Conservation (phyloP, 1,140 invertebrate species). For the Leptinotarsa undecemlineata region DNA sequence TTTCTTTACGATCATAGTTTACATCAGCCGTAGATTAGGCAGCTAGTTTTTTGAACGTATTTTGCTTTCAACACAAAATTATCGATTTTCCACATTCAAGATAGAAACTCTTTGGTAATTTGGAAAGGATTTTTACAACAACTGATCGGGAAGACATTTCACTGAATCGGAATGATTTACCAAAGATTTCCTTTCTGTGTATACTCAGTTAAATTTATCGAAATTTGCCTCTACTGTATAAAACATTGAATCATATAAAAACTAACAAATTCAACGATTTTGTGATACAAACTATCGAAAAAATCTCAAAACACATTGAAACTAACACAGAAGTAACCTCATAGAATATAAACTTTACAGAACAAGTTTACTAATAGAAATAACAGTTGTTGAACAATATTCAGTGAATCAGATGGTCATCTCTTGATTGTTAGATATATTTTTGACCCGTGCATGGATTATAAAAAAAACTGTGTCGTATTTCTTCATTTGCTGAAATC, state of each 20-base stretch:
- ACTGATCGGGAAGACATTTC: slow-evolving; percentile 7
- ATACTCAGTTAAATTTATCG: slow-evolving; percentile 47
- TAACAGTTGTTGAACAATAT: too few relatives aligned
- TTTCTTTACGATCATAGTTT: slow-evolving; percentile 43
- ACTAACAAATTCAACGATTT: neutral
- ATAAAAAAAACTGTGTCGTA: too few relatives aligned
- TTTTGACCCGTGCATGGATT: too few relatives aligned
- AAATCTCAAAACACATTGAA: neutral
- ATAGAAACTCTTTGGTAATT: slow-evolving; percentile 27
- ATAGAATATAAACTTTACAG: slow-evolving; percentile 43
- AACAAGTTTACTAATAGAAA: slow-evolving; percentile 18
- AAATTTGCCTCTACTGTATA: neutral
- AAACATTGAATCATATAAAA: neutral
- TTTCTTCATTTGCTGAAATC: too few relatives aligned
- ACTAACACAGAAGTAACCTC: slow-evolving; percentile 29
- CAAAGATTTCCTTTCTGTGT: slow-evolving; percentile 32
- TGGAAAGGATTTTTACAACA: neutral
- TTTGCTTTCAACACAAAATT: slow-evolving; percentile 38
- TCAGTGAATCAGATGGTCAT: too few relatives aligned
- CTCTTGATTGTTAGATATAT: too few relatives aligned
- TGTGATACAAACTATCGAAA: neutral
- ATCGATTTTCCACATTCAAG: slow-evolving; percentile 28
- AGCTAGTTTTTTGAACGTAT: slow-evolving; percentile 35
- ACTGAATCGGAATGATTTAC: slow-evolving; percentile 4
- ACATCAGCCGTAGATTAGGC: slow-evolving; percentile 41